Percentiles rank a stretch among this genome's conserved stretches.
phyloP scores from a whole-genome alignment of 53 echinoderm and acorn worm species.

The Holothuria scabra region DNA sequence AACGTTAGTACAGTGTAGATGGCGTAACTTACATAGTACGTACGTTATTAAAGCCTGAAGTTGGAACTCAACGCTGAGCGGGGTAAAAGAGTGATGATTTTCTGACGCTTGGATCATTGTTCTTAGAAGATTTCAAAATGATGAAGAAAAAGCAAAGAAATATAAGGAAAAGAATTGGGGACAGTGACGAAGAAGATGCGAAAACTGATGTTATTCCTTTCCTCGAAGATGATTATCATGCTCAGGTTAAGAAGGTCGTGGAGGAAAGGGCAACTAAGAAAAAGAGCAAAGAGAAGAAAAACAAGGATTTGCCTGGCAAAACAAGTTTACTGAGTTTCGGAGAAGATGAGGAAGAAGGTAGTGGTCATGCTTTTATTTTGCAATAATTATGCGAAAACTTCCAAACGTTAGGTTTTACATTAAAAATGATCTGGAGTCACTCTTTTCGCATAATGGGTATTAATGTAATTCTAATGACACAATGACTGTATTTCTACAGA shows the following conservation, averaged over 20 bases:
- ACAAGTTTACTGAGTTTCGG: constrained; percentile 75
- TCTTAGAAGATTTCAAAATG: constrained; percentile 47
- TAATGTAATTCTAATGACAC: no score
- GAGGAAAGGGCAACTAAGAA: constrained; percentile 71
- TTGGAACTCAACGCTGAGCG: no score
- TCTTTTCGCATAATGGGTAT: no score
- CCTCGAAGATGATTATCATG: constrained; percentile 85
- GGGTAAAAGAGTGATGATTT: neutral
- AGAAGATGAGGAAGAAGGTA: constrained; percentile 74
- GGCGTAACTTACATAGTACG: neutral
- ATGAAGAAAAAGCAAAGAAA: constrained; percentile 87
- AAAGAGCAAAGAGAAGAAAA: constrained; percentile 38
- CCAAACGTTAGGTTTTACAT: no score
- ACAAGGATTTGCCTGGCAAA: neutral
- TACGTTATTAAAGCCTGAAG: no score
- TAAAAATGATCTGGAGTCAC: no score
- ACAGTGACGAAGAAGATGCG: constrained; percentile 73
- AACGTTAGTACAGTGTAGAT: no score
- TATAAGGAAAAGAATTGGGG: constrained; percentile 71
- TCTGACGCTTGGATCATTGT: neutral
- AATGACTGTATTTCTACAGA: no score
- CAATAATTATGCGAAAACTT: no score
- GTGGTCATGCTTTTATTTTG: neutral
- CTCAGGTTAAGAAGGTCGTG: constrained; percentile 71
- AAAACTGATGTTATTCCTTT: constrained; percentile 79